Evolutionary conservation across 1,140 invertebrate species (phyloP).

Genomic region (Leptonema lineaticorne): DNA sequence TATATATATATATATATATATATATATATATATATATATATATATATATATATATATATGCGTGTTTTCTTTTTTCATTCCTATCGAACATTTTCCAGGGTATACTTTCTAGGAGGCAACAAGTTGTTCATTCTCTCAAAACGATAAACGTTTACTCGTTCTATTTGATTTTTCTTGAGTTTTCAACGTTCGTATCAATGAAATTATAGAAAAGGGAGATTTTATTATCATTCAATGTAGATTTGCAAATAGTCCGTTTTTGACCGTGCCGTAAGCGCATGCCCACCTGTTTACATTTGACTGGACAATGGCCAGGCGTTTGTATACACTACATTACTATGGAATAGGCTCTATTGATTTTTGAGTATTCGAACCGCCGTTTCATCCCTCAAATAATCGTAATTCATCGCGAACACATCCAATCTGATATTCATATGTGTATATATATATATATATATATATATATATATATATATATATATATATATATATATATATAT

Average conservation of each 20-base stretch:
- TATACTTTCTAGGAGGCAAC: no score
- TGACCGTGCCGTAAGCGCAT: conserved; percentile 23
- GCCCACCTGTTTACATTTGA: conserved; percentile 28
- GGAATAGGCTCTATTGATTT: conserved; percentile 32
- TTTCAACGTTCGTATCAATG: no score
- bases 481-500: no score
- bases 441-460: neutral
- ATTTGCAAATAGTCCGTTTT: neutral
- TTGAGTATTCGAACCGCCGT: conserved; percentile 24
- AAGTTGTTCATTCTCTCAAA: neutral
- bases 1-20: no score
- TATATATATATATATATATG: no score
- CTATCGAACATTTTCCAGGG: no score
- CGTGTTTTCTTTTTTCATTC: no score
- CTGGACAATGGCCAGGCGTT: conserved; percentile 20
- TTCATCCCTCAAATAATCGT: conserved; percentile 15
- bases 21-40: no score
- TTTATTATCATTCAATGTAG: no score
- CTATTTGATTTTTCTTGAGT: neutral
- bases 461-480: no score
- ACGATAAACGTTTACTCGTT: neutral
- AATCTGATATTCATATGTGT: neutral
- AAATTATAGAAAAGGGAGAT: no score
- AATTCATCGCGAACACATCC: neutral
- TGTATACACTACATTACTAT: conserved; percentile 26